Base-by-base conservation (phyloP, 2,797 vertebrate species). In the Hemitrygon akajei region DNA sequence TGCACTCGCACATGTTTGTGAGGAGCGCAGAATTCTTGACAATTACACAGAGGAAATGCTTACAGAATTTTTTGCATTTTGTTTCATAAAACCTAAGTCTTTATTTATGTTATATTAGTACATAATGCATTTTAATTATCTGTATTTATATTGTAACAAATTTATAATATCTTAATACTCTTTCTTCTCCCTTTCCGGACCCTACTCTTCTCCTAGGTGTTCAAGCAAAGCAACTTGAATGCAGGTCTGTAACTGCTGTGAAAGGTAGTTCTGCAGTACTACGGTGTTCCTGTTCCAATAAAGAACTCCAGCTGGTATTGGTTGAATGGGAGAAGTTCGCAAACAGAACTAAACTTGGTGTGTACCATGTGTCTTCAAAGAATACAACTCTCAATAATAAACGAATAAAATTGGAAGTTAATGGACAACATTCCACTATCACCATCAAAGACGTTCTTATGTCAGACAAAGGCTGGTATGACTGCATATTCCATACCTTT, bases 381-480 rank as follows among this genome's bases (percentile, higher is more conserved):
- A 6, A 12, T 14, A 75, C 34, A 75, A 6, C 10, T 58, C 25
- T n/a, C 4, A 2, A n/a, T 7, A 27, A 30, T 16, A 3, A 73
- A 18, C 69, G 71, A 93, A 56, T 75, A n/a, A 75, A 22, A 93
- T 12, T 76, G 91, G 71, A 58, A 56, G 71, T 76, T 27, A 58
- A 47, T 16, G 12, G 14, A 18, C 69, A 56, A 16, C 22, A 10
- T n/a, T 73, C 71, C 71, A 92, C 40, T 25, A 76, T 96, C 25
- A 95, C 82, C 7, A 84, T 96, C 82, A 86, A 25, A 27, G 94
- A 1, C 0, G 94, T 95, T 89, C 94, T 94, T 14, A 1, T 0
- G 18, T 95, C 95, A 0, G 95, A 96, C 93, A 95, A 94, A 0
- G 95, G 95, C 7, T 89, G 93, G 9, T 96, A 96, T 94, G 86